A percentile compares a stretch with the other conserved stretches of the same genome.
phyloP scores from a whole-genome alignment of 2,888 invertebrate genomes.

The Oligia strigilis region DNA sequence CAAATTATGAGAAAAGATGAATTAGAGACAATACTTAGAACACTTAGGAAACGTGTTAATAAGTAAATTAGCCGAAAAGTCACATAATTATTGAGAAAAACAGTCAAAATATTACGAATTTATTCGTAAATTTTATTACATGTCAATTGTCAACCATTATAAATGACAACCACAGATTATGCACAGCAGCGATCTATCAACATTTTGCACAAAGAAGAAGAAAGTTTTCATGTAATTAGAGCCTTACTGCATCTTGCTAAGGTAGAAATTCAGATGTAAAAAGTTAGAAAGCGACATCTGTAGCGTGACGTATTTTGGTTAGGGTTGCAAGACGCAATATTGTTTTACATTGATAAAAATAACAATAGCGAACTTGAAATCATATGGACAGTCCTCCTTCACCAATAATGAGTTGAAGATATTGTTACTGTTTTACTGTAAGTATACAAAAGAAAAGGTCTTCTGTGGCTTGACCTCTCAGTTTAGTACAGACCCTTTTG shows the following conservation, averaged over 20 bases:
- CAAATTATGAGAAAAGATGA: slow-evolving; percentile 68
- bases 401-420: neutral
- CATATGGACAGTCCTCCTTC: neutral
- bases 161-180: slow-evolving; percentile 59
- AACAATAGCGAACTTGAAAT: too few relatives aligned
- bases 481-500: neutral
- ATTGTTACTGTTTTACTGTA: neutral
- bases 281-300: neutral
- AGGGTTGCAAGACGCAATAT: slow-evolving; percentile 33
- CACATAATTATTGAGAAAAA: slow-evolving; percentile 72
- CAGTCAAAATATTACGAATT: slow-evolving; percentile 65
- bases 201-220: slow-evolving; percentile 23
- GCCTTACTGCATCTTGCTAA: accelerated
- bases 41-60: slow-evolving; percentile 57
- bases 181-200: slow-evolving; percentile 22
- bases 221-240: slow-evolving; percentile 10
- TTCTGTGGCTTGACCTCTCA: neutral
- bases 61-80: slow-evolving; percentile 54
- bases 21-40: slow-evolving; percentile 67
- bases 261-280: slow-evolving; percentile 1
- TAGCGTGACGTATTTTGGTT: neutral
- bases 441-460: neutral
- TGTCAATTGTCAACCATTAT: slow-evolving; percentile 66
- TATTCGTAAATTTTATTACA: slow-evolving; percentile 62
- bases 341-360: neutral